phyloP scores from a whole-genome alignment of 64 coral and sea anemone genomes.

The Pocillopora verrucosa region DNA sequence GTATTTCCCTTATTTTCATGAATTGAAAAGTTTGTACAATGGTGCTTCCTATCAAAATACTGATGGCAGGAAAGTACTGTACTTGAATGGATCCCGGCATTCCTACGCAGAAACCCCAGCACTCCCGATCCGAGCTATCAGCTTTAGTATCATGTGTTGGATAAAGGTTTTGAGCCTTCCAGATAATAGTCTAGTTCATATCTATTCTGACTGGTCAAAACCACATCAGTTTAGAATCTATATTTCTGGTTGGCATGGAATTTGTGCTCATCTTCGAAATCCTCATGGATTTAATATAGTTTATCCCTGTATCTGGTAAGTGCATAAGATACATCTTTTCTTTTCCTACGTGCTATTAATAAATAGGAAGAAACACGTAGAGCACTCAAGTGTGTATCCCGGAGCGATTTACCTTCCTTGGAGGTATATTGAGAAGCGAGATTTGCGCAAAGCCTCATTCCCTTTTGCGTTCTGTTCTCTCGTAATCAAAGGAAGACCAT shows the following conservation, averaged over 20 bases:
- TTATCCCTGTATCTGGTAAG: background rate
- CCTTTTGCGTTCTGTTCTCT: background rate
- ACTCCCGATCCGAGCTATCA: background rate
- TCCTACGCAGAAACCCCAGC: constrained; percentile 6
- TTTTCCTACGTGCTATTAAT: too few relatives aligned
- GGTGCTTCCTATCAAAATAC: background rate
- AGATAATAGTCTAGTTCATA: background rate
- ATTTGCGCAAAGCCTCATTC: background rate
- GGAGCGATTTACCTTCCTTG: too few relatives aligned
- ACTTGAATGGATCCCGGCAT: background rate
- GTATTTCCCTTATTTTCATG: too few relatives aligned
- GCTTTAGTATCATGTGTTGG: constrained; percentile 6
- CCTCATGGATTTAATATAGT: background rate
- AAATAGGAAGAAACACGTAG: too few relatives aligned
- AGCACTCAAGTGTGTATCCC: background rate
- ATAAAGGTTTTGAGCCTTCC: background rate
- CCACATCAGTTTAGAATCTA: background rate
- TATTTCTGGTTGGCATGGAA: background rate
- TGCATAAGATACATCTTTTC: too few relatives aligned
- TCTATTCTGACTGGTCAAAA: background rate
- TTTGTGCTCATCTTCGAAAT: background rate
- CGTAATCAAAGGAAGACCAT: background rate
- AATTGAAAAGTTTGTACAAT: background rate
- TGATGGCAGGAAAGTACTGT: background rate
- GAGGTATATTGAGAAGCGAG: background rate